Evolutionary conservation across 2,797 vertebrate genomes (phyloP).

Genomic region (Coluber constrictor): DNA sequence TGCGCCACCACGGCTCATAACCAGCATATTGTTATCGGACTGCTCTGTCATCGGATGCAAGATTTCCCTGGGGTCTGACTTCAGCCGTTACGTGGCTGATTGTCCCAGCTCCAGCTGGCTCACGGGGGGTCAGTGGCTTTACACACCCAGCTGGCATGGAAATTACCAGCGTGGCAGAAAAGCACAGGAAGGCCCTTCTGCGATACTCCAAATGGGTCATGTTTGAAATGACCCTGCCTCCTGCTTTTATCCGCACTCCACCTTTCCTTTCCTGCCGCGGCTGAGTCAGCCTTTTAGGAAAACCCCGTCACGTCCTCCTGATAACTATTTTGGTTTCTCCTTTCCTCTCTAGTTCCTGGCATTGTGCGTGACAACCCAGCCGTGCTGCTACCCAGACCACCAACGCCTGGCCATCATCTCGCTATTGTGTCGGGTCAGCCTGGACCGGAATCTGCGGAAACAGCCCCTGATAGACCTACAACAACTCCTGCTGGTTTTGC

Average conservation of each 20-base stretch:
- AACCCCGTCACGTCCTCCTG: background rate
- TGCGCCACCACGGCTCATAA: background rate
- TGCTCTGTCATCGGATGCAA: background rate
- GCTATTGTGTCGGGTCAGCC: constrained; percentile 41
- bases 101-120: background rate
- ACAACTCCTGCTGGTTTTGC: constrained; percentile 54
- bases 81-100: background rate
- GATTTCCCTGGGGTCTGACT: too few relatives aligned
- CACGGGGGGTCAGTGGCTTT: background rate
- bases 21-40: background rate
- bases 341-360: constrained; percentile 57
- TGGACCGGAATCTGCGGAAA: constrained; percentile 40
- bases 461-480: constrained; percentile 52
- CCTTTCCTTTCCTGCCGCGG: constrained; percentile 5
- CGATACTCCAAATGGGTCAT: background rate
- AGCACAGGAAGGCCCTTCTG: background rate
- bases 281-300: constrained; percentile 15
- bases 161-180: background rate
- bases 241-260: background rate
- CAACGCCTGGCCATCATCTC: constrained; percentile 35
- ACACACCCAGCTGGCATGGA: background rate
- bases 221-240: constrained; percentile 10
- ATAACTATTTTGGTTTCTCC: constrained; percentile 3
- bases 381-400: constrained; percentile 12
- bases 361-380: constrained; percentile 47